Evolutionary conservation across 2,888 invertebrate species (phyloP).

Genomic region (Mesochorus sp.): DNA sequence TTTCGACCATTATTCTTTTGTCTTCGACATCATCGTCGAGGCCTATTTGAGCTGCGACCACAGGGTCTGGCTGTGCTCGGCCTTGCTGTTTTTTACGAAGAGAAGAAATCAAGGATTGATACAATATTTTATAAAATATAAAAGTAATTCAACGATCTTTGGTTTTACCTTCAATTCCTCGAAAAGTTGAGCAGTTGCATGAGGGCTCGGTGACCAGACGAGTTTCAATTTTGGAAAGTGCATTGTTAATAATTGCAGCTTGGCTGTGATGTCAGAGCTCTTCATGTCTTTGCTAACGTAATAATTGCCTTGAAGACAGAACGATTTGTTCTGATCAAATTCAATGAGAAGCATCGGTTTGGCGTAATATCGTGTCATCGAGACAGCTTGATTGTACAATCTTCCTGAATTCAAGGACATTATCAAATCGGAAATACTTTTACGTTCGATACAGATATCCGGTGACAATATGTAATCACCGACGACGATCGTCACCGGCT

Average conservation of each 20-base stretch:
- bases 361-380: constrained; percentile 95
- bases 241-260: constrained; percentile 95
- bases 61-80: constrained; percentile 90
- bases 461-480: constrained; percentile 99
- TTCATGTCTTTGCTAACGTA: constrained; percentile 90
- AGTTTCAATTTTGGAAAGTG: constrained; percentile 96
- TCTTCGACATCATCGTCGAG: constrained; percentile 85
- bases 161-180: constrained; percentile 92
- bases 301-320: constrained; percentile 93
- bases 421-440: constrained; percentile 97
- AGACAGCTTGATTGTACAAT: constrained; percentile 96
- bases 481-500: constrained; percentile 93
- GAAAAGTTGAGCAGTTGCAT: constrained; percentile 97
- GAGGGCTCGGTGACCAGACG: constrained; percentile 98
- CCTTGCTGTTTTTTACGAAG: constrained; percentile 84
- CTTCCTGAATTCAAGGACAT: constrained; percentile 97
- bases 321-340: constrained; percentile 96
- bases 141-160: not conserved
- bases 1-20: constrained; percentile 83
- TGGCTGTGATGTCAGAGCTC: constrained; percentile 91
- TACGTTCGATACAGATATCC: constrained; percentile 98
- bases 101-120: constrained; percentile 5
- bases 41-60: constrained; percentile 88
- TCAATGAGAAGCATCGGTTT: constrained; percentile 96
- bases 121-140: constrained; percentile 10